Conservation (phyloP, 2,888 invertebrate species). For the Luperina nickerlii region DNA sequence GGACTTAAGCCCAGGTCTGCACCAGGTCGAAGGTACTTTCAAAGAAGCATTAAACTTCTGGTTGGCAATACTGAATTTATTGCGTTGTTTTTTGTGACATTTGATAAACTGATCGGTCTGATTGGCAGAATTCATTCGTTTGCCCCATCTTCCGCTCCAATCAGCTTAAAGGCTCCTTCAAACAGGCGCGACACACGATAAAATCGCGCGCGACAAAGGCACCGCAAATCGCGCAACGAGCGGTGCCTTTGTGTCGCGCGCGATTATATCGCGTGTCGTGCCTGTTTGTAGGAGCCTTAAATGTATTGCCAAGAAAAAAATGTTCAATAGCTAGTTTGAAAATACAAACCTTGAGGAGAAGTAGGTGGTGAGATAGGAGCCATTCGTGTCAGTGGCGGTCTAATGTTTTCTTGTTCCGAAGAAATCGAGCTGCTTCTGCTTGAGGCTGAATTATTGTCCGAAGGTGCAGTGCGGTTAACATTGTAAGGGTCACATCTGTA, state of each 20-base stretch:
- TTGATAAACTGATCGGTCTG: background rate
- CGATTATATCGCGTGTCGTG: too few species aligned
- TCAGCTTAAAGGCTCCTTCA: background rate
- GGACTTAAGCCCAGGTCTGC: background rate
- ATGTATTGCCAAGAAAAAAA: background rate
- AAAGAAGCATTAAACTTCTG: background rate
- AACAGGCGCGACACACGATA: too few species aligned
- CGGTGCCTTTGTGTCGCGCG: too few species aligned
- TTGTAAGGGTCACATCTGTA: slow-evolving; percentile 71
- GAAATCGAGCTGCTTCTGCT: slow-evolving; percentile 88
- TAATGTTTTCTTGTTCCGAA: slow-evolving; percentile 86
- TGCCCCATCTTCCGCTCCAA: background rate
- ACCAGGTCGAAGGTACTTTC: background rate
- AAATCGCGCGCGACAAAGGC: too few species aligned
- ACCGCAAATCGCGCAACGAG: too few species aligned
- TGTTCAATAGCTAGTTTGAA: background rate
- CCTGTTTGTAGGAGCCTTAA: too few species aligned
- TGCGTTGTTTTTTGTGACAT: background rate
- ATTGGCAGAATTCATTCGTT: background rate
- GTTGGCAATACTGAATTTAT: background rate
- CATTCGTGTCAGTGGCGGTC: slow-evolving; percentile 86
- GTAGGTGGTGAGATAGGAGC: slow-evolving; percentile 86
- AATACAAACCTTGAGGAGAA: slow-evolving; percentile 83
- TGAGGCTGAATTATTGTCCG: slow-evolving; percentile 84
- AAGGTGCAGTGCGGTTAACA: slow-evolving; percentile 73